Evolutionary conservation across 1,140 invertebrate genomes (phyloP).

Genomic region (Whitmania pigra): DNA sequence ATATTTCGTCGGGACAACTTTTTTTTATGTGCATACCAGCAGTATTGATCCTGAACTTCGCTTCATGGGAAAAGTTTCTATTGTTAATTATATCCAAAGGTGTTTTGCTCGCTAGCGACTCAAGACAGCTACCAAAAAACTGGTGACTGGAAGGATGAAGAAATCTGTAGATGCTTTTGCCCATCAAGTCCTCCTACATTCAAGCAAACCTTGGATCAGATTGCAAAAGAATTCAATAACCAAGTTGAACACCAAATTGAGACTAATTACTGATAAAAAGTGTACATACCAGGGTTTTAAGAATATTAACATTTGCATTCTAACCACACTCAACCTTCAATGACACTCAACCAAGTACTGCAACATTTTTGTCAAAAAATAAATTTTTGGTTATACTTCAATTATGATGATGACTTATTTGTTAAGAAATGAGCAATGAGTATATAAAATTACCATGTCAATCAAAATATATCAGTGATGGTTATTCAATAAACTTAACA

Average conservation of each 20-base stretch:
- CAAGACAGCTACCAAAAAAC: constrained; percentile 9
- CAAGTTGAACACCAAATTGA: neutral
- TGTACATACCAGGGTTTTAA: no score
- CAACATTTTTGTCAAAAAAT: neutral
- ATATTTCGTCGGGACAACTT: neutral
- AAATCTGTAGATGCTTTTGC: constrained; percentile 81
- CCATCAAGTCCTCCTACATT: constrained; percentile 61
- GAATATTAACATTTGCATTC: neutral
- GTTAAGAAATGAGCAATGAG: neutral
- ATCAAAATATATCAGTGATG: no score
- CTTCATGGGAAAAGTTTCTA: constrained; percentile 3
- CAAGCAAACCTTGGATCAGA: neutral
- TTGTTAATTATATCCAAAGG: neutral
- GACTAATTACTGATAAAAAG: neutral
- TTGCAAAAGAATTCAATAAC: constrained; percentile 11
- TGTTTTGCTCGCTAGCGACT: neutral
- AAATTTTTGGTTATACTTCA: neutral
- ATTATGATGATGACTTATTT: neutral
- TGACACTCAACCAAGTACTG: neutral
- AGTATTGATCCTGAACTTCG: constrained; percentile 5
- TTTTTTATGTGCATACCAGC: neutral
- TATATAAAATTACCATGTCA: neutral
- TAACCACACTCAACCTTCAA: neutral
- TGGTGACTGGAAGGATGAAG: constrained; percentile 59
- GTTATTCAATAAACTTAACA: no score